These are phyloP conservation scores for Riparia riparia DNA, from an alignment of 2,113 vertebrate species.

Conservation along the genomic window DNA sequence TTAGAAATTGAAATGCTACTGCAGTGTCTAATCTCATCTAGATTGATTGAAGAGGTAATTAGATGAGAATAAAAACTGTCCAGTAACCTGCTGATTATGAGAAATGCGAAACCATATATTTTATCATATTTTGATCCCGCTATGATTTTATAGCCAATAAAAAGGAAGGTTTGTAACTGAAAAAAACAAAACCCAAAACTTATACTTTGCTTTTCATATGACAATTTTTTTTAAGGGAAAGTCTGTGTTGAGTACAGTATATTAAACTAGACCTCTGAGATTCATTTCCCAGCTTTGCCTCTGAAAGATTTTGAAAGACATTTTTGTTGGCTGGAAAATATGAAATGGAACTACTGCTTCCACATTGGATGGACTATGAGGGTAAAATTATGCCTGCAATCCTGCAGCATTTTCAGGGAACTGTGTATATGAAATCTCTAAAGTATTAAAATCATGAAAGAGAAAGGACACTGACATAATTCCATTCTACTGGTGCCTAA, in stretches of 20 bases:
- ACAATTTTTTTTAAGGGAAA: not conserved
- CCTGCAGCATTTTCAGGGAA: not conserved
- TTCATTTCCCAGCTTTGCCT: not conserved
- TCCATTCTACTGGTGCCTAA: not conserved
- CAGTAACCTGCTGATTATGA: not conserved
- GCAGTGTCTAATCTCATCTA: not conserved
- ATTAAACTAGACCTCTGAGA: not conserved
- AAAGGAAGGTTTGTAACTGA: not conserved
- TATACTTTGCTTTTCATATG: not conserved
- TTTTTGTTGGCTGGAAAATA: not conserved
- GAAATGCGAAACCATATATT: not conserved
- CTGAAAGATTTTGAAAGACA: not conserved
- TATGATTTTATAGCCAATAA: not conserved
- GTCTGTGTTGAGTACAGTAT: not conserved
- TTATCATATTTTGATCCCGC: not conserved
- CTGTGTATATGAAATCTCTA: not conserved
- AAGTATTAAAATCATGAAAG: not conserved
- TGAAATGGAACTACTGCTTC: not conserved
- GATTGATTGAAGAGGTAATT: not conserved
- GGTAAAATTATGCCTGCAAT: not conserved
- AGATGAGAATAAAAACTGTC: not conserved
- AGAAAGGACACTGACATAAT: not conserved
- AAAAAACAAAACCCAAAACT: fast-evolving
- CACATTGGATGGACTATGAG: not conserved
- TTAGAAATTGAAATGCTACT: not conserved